These are phyloP conservation scores for Rousettus madagascariensis DNA, from an alignment of 2,797 vertebrate genomes.

Conservation along the genomic window DNA sequence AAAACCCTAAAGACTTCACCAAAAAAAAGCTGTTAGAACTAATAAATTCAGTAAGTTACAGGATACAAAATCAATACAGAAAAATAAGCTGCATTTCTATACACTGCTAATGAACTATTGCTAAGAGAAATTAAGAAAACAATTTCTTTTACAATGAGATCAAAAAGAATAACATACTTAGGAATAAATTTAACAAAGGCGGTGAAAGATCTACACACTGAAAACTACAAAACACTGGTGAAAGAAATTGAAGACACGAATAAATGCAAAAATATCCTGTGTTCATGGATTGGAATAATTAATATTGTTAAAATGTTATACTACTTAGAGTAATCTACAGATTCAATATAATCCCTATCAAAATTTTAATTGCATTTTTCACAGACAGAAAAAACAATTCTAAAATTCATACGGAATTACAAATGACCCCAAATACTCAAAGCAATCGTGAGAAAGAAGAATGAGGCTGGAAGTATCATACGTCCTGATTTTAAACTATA, in stretches of 20 bases:
- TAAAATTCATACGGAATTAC: background rate
- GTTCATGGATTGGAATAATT: background rate
- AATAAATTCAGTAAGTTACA: background rate
- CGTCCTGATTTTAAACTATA: background rate
- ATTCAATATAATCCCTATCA: background rate
- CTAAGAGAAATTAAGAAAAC: background rate
- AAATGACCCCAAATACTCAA: background rate
- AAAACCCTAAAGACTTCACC: background rate
- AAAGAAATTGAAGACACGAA: background rate
- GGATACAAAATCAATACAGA: background rate
- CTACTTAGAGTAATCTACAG: background rate
- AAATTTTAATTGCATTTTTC: background rate
- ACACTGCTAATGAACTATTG: background rate
- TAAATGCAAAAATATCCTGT: background rate
- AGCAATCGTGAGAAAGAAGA: background rate
- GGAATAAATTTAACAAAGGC: background rate
- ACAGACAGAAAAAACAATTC: background rate
- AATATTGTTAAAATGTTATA: background rate
- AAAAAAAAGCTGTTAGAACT: background rate
- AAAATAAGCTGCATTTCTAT: background rate
- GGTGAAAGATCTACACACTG: background rate
- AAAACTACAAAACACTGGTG: background rate
- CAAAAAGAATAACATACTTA: background rate
- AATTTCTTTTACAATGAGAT: background rate
- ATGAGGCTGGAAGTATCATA: background rate